These are phyloP conservation scores for Laterallus jamaicensis DNA, from an alignment of 2,113 vertebrate genomes.

Conservation along the genomic window DNA sequence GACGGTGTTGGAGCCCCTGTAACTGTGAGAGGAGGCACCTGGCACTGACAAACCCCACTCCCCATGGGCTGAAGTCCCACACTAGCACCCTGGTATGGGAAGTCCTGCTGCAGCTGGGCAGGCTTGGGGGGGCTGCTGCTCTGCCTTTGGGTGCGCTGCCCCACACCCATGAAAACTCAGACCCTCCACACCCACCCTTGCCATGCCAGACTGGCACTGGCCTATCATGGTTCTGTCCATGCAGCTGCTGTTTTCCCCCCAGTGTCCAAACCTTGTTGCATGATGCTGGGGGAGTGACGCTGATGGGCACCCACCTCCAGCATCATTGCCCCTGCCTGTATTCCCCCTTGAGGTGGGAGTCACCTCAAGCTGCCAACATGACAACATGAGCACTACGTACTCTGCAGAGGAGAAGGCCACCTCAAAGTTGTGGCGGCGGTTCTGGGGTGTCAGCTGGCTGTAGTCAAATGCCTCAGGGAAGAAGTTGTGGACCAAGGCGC, in stretches of 20 bases:
- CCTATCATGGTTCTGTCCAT: neutral
- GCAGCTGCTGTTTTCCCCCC: neutral
- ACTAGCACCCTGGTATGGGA: neutral
- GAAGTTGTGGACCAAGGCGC: constrained; percentile 96
- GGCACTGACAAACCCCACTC: neutral
- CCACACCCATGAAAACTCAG: neutral
- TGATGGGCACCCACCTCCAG: neutral
- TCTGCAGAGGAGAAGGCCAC: constrained; percentile 94
- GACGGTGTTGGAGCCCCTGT: neutral
- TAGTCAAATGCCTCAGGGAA: constrained; percentile 97
- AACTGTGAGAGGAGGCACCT: neutral
- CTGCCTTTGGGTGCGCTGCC: neutral
- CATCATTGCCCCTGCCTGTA: too few relatives aligned
- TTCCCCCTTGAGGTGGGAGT: neutral
- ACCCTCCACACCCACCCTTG: neutral
- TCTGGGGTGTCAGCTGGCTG: constrained; percentile 86
- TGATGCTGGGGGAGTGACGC: neutral
- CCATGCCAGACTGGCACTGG: neutral
- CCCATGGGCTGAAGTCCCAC: neutral
- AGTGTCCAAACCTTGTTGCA: neutral
- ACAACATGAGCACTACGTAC: constrained; percentile 79
- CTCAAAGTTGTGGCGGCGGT: constrained; percentile 95
- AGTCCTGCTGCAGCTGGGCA: neutral
- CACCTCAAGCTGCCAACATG: neutral
- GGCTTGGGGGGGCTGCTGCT: neutral